Percentiles rank a stretch among this genome's conserved stretches.
Evolutionary conservation across 2,113 vertebrate genomes (phyloP).

Genomic region (Lucifuga dentata): DNA sequence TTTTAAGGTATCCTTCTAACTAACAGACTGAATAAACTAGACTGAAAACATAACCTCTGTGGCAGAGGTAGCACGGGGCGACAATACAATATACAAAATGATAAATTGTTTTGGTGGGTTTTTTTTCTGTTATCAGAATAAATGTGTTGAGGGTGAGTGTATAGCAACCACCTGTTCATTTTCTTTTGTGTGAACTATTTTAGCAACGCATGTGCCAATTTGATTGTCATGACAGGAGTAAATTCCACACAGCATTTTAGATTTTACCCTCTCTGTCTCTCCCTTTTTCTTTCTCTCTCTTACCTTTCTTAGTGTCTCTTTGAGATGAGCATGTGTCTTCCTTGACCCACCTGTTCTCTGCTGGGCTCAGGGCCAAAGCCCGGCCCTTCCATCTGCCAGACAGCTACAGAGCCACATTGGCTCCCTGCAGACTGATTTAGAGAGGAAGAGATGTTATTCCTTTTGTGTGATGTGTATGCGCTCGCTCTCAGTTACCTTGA

Average conservation of each 20-base stretch:
- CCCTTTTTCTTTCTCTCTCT: constrained; percentile 22
- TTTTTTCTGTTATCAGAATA: too few species aligned
- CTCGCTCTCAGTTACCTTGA: constrained; percentile 22
- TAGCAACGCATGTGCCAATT: too few species aligned
- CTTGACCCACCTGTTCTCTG: constrained; percentile 62
- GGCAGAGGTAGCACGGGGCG: too few species aligned
- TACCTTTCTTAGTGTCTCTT: neutral
- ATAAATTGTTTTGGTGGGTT: too few species aligned
- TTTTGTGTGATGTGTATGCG: constrained; percentile 23
- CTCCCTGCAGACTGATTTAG: constrained; percentile 35
- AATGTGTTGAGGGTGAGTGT: too few species aligned
- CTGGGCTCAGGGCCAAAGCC: constrained; percentile 56
- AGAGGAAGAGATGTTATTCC: constrained; percentile 31
- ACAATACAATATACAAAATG: too few species aligned
- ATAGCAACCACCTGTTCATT: too few species aligned
- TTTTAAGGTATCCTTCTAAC: too few species aligned
- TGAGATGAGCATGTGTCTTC: constrained; percentile 50
- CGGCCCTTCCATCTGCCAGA: constrained; percentile 65
- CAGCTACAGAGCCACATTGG: constrained; percentile 33
- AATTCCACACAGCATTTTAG: constrained; percentile 5
- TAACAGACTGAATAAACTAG: too few species aligned
- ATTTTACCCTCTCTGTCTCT: neutral
- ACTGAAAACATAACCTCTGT: too few species aligned
- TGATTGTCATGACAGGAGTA: neutral
- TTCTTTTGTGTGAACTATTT: too few species aligned